These are phyloP conservation scores for Aphelinus certus DNA, from an alignment of 1,140 invertebrate genomes.

Conservation along the genomic window DNA sequence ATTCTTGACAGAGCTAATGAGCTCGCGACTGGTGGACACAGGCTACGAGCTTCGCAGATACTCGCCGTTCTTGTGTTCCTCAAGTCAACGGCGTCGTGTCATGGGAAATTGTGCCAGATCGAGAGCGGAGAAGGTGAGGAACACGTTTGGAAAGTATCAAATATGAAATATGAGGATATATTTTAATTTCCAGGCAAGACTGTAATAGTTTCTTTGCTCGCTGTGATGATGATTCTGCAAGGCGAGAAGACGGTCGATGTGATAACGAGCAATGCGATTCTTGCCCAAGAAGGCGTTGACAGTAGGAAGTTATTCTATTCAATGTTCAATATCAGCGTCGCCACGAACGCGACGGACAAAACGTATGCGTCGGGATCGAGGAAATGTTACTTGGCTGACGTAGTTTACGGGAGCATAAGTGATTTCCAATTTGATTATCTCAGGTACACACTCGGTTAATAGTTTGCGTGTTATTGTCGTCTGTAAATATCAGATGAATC, in stretches of 20 bases:
- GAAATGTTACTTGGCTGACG: constrained; percentile 37
- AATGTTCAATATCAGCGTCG: constrained; percentile 46
- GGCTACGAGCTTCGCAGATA: constrained; percentile 33
- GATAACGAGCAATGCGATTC: constrained; percentile 50
- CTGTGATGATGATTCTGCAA: constrained; percentile 43
- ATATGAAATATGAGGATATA: too few relatives aligned
- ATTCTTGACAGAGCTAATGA: constrained; percentile 39
- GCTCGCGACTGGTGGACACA: constrained; percentile 30
- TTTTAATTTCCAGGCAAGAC: constrained; percentile 45
- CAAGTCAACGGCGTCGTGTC: neutral
- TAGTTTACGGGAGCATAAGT: constrained; percentile 53
- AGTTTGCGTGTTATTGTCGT: too few relatives aligned
- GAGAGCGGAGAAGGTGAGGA: constrained; percentile 47
- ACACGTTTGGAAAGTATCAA: too few relatives aligned
- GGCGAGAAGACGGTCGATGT: constrained; percentile 46
- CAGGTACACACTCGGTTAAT: constrained; percentile 5
- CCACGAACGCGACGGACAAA: constrained; percentile 48
- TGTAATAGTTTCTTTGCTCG: constrained; percentile 46
- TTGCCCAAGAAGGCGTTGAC: constrained; percentile 48
- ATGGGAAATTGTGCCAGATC: constrained; percentile 38
- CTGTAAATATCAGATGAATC: too few relatives aligned
- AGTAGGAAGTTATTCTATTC: constrained; percentile 45
- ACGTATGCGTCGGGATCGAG: constrained; percentile 42
- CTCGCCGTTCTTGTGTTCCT: constrained; percentile 37
- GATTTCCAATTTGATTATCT: constrained; percentile 56